Conservation (phyloP, 2,113 vertebrate species). For the Mystacornis crossleyi region DNA sequence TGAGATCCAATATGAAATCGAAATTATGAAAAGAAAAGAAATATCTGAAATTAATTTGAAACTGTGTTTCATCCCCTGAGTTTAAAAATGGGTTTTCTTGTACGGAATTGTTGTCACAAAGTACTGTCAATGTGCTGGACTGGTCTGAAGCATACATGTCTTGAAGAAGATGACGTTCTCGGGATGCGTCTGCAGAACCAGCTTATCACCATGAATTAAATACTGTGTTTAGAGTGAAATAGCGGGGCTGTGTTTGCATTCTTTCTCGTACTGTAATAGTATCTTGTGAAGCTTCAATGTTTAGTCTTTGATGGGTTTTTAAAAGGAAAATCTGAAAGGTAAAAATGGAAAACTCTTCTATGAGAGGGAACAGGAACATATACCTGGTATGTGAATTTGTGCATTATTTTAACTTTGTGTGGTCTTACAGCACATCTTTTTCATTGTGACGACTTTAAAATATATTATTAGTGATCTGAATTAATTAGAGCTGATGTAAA, state of each 20-base stretch:
- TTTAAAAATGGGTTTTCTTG: background rate
- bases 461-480: conserved; percentile 10
- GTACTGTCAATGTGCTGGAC: background rate
- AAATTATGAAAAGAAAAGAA: background rate
- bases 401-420: background rate
- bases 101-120: background rate
- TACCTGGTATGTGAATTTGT: background rate
- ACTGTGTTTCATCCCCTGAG: background rate
- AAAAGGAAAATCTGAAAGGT: background rate
- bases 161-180: background rate
- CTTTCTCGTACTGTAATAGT: background rate
- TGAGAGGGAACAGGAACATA: background rate
- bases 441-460: background rate
- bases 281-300: background rate
- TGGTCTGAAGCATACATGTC: background rate
- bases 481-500: conserved; percentile 34
- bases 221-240: background rate
- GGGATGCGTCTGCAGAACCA: background rate
- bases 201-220: background rate
- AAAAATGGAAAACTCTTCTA: background rate
- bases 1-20: background rate
- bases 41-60: background rate
- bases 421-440: background rate
- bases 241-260: background rate
- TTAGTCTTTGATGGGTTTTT: background rate